Evolutionary conservation across 1,140 invertebrate genomes (phyloP).

Genomic region (Linepithema humile): DNA sequence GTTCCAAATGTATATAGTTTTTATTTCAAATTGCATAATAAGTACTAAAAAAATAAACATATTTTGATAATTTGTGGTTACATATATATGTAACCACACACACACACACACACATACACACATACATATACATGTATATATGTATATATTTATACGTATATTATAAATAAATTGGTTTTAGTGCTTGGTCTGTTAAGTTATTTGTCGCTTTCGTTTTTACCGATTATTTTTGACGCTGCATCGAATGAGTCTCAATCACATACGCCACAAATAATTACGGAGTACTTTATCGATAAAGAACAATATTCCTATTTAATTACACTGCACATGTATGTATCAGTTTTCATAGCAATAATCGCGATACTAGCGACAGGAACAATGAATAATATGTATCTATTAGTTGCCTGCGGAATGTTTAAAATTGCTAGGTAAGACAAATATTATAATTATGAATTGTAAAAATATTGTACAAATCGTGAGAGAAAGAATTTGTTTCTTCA

Average conservation of each 20-base stretch:
- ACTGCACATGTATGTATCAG: not conserved
- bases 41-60: too few species aligned
- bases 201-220: not conserved
- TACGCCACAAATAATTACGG: not conserved
- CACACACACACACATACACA: too few species aligned
- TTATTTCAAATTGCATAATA: not conserved
- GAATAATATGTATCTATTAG: not conserved
- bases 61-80: too few species aligned
- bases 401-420: conserved; percentile 20
- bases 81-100: too few species aligned
- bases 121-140: too few species aligned
- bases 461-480: too few species aligned
- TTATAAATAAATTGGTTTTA: too few species aligned
- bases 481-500: not conserved
- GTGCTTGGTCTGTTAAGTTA: not conserved
- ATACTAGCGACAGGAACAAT: not conserved
- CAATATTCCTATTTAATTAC: conserved; percentile 31
- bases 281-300: conserved; percentile 16
- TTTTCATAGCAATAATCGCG: not conserved
- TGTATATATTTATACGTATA: too few species aligned
- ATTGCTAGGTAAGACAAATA: conserved; percentile 25
- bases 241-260: not conserved
- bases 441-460: too few species aligned
- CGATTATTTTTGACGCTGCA: not conserved
- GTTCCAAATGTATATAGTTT: not conserved